Base-by-base conservation (phyloP, 2,888 invertebrate genomes). In the Iselma pallidipennis region DNA sequence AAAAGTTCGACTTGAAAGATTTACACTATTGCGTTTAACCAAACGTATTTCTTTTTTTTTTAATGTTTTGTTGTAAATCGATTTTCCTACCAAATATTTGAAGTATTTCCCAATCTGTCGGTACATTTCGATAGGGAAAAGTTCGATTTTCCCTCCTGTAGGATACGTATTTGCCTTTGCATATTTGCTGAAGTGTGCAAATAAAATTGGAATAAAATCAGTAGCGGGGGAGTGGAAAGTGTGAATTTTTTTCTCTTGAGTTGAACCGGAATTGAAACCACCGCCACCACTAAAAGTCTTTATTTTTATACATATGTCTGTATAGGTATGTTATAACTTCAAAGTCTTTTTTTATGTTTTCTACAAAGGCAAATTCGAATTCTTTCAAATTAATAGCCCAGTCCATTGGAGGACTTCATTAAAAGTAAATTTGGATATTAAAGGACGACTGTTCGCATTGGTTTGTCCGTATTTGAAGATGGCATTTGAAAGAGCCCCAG, bases 341-440 rank as follows among this genome's bases (percentile, higher is more conserved):
- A n/a, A n/a, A n/a, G n/a, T n/a, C n/a, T n/a, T n/a, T n/a, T n/a
- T n/a, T n/a, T n/a, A n/a, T n/a, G n/a, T n/a, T n/a, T n/a, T n/a
- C n/a, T n/a, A n/a, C n/a, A n/a, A n/a, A n/a, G n/a, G n/a, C n/a
- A n/a, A n/a, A n/a, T n/a, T n/a, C n/a, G n/a, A n/a, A n/a, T 57
- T 55, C 52, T 53, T 57, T 57, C 58, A 49, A 21, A 59, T 56
- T 61, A 61, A 66, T 67, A 65, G n/a, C n/a, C n/a, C n/a, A 69
- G 66, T 65, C 57, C 29, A 58, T 56, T 59, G 57, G 61, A 63
- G 65, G 67, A 69, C 69, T 72, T 71, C 71, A 72, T 74, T 74
- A 71, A 69, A 71, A 74, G 71, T 69, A 71, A 74, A 72, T 73
- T 73, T 69, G 65, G 68, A 61, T 59, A 63, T 66, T 59, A 58